phyloP scores from a whole-genome alignment of 2,797 vertebrate genomes.

The Scolopax bukidnonensis region DNA sequence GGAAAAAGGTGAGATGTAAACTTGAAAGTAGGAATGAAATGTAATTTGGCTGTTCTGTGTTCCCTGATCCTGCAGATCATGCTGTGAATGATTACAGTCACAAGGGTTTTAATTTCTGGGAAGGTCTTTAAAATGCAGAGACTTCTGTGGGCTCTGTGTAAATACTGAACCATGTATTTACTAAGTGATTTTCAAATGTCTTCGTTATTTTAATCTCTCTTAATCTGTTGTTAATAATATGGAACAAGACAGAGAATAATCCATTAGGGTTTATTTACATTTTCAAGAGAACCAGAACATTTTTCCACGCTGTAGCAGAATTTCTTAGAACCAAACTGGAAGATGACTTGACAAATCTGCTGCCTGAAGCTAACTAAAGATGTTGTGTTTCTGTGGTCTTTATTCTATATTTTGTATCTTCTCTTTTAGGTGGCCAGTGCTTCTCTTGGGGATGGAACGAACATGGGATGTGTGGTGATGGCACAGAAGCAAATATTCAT shows the following conservation, averaged over 20 bases:
- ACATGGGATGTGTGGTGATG: conserved; percentile 94
- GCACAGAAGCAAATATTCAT: conserved; percentile 78
- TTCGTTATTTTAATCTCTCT: neutral
- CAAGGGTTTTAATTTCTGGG: neutral
- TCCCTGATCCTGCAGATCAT: neutral
- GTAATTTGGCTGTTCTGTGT: neutral
- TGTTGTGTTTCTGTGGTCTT: neutral
- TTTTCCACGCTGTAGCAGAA: neutral
- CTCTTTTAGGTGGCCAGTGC: conserved; percentile 79
- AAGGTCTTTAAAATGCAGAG: neutral
- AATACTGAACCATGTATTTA: neutral
- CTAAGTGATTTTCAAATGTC: neutral
- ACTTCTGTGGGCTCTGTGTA: neutral
- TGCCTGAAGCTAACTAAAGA: neutral
- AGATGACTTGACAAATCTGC: neutral
- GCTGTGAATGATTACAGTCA: neutral
- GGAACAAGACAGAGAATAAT: neutral
- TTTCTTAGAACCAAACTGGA: neutral
- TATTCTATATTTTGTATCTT: conserved; percentile 8
- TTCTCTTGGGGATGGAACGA: conserved; percentile 98
- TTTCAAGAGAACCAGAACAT: neutral
- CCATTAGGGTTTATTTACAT: neutral
- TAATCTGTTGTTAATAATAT: neutral
- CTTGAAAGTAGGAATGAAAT: neutral
- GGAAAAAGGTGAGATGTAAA: neutral